Base-by-base conservation (phyloP, 92 coral and sea anemone genomes). In the Diadumene lineata region DNA sequence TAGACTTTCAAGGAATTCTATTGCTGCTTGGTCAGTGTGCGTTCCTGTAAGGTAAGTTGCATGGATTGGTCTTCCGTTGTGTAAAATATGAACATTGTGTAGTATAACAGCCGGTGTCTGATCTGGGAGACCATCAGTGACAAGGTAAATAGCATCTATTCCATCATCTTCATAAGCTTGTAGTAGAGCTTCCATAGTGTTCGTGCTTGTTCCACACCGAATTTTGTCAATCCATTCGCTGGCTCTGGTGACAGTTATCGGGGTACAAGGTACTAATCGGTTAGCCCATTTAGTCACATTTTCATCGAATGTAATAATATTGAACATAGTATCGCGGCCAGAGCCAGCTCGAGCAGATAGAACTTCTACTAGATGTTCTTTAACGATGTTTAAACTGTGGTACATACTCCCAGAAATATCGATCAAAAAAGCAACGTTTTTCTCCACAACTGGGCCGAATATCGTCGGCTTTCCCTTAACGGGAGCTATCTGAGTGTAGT, bases 391-490 rank as follows among this genome's bases (percentile, higher is more conserved):
- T 10, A 96, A 64, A 50, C 93, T 90, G 56, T 96, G 96, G 64
- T 96, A 89, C 99, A 96, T 96, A 1, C 97, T 92, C 8, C 97
- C 96, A n/a, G 99, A 96, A 0, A 92, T 89, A 68, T 96, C 99
- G 43, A 96, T 81, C 21, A 96, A 77, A 70, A 92, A 96, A 11
- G 66, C 86, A 29, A 92, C 84, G 73, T 86, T 96, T 75, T 92
- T 92, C 68, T 96, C 99, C 69, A 65, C 78, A 15, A 96, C 85
- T 53, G 86, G 85, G 28, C 99, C 99, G 68, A 96, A 96, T 43
- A 96, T 92, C 72, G 97, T 96, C 1, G 87, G 92, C 18, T 84
- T 79, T 32, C 87, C 88, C 25, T 82, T 84, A 19, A 86, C 64
- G 46, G 94, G 82, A 55, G 87, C 88, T 7, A 90, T 92, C 61